Percentiles rank a stretch among this genome's conserved stretches.
phyloP scores from a whole-genome alignment of 1,140 invertebrate species.

The Achroia grisella region DNA sequence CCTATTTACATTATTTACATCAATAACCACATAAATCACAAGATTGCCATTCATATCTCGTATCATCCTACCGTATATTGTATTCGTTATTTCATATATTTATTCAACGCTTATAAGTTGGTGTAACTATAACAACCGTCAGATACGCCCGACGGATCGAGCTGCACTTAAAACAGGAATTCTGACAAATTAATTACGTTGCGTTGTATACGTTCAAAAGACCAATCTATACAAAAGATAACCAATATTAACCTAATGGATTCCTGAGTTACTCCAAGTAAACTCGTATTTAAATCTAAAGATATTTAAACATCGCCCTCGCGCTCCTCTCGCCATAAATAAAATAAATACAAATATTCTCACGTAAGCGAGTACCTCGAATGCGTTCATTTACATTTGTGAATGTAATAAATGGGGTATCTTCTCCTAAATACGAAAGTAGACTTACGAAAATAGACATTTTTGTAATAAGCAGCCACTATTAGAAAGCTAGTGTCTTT shows the following conservation, averaged over 20 bases:
- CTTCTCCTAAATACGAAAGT: slow-evolving; percentile 59
- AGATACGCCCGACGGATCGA: slow-evolving; percentile 1
- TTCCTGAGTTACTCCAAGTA: slow-evolving; percentile 51
- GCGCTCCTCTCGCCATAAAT: slow-evolving; percentile 62
- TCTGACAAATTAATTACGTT: slow-evolving; percentile 38
- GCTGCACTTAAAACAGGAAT: slow-evolving; percentile 13
- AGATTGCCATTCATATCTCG: no score
- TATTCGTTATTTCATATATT: no score
- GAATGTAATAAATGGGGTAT: slow-evolving; percentile 71
- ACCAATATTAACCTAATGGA: slow-evolving; percentile 61
- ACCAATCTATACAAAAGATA: slow-evolving; percentile 48
- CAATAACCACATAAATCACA: no score
- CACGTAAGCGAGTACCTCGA: slow-evolving; percentile 68
- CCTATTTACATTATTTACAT: no score
- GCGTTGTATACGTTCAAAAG: slow-evolving; percentile 29
- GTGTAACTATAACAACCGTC: slow-evolving; percentile 12
- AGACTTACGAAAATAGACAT: slow-evolving; percentile 36
- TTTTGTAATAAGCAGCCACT: slow-evolving; percentile 12
- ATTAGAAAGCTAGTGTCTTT: background rate
- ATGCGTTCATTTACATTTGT: slow-evolving; percentile 70
- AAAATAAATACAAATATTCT: slow-evolving; percentile 74
- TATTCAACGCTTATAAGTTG: slow-evolving; percentile 2
- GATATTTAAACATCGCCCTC: slow-evolving; percentile 69
- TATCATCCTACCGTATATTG: no score
- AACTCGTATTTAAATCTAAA: slow-evolving; percentile 63